Conservation (phyloP, 2,797 vertebrate genomes). For the Tokudaia muenninki region DNA sequence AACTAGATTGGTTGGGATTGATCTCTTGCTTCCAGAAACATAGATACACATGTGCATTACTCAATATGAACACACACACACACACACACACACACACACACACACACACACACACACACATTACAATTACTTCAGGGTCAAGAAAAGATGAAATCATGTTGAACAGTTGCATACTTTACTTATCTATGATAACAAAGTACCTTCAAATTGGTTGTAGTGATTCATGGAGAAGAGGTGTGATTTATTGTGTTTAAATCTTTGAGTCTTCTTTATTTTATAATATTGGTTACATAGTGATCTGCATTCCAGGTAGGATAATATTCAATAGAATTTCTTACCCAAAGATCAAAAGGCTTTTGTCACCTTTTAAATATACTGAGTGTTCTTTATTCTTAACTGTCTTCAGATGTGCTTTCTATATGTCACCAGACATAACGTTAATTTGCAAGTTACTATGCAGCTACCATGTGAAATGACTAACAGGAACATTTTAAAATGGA, state of each 20-base stretch:
- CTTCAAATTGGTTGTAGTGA: background rate
- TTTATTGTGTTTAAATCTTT: background rate
- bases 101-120: background rate
- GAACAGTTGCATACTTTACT: background rate
- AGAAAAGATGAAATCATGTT: background rate
- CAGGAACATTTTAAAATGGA: conserved; percentile 59
- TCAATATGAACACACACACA: background rate
- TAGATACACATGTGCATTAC: background rate
- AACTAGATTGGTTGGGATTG: background rate
- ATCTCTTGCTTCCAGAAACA: background rate
- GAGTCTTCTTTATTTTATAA: background rate
- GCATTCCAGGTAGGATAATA: background rate
- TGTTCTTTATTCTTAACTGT: background rate
- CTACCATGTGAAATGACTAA: conserved; percentile 54
- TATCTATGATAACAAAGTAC: background rate
- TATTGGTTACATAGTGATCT: background rate
- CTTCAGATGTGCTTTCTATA: background rate
- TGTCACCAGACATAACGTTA: conserved; percentile 15
- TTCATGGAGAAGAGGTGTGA: background rate
- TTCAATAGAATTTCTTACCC: background rate
- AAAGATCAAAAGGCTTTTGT: background rate
- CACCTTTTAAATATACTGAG: background rate
- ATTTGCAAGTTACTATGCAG: conserved; percentile 30
- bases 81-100: background rate
- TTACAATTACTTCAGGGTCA: background rate